Conservation (phyloP, 2,113 vertebrate species). For the Uropsilus gracilis region DNA sequence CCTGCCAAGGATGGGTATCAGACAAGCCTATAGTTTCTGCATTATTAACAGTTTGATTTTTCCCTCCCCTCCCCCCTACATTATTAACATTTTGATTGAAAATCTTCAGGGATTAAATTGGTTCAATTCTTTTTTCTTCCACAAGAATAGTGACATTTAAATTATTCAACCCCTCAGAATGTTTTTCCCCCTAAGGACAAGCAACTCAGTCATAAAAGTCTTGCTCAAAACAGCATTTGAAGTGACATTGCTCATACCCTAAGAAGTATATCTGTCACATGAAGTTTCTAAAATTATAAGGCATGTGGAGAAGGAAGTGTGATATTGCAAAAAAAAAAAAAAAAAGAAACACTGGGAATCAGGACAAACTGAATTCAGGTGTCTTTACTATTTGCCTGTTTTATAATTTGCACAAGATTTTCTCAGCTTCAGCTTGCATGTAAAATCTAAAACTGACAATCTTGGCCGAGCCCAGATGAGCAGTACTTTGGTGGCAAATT, state of each 20-base stretch:
- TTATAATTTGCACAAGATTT: neutral
- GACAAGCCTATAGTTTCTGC: neutral
- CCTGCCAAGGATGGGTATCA: neutral
- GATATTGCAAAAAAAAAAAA: neutral
- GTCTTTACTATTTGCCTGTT: neutral
- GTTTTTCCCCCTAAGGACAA: neutral
- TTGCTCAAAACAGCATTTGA: neutral
- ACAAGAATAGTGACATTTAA: conserved; percentile 1
- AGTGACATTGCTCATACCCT: neutral
- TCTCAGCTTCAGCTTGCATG: neutral
- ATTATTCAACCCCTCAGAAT: neutral
- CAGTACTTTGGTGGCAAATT: too few relatives aligned
- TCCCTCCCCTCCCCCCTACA: too few relatives aligned
- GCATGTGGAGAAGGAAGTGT: neutral
- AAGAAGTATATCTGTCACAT: conserved; percentile 27
- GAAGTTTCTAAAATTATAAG: neutral
- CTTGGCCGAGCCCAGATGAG: too few relatives aligned
- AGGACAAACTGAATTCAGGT: neutral
- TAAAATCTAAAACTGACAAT: neutral
- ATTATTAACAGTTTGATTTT: too few relatives aligned
- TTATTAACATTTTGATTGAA: too few relatives aligned
- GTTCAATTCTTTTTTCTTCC: neutral
- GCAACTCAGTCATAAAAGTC: neutral
- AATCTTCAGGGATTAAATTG: neutral
- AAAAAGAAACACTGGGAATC: neutral